Base-by-base conservation (phyloP, 1,140 invertebrate genomes). In the Apis cerana region DNA sequence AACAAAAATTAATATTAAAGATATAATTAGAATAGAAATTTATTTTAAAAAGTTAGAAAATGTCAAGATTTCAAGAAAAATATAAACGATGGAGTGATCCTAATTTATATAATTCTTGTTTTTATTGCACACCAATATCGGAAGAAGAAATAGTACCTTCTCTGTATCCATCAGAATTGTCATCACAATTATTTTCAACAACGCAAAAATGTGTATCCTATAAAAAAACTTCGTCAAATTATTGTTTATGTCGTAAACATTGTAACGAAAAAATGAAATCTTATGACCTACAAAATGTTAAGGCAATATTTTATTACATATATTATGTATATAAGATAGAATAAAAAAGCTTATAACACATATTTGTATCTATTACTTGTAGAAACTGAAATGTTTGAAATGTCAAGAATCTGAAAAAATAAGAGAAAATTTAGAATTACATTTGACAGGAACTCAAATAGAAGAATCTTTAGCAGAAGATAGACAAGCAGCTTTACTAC, bases 381-480 rank as follows among this genome's bases (percentile, higher is more conserved):
- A 78, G 62, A 61, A 23, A 50, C 19, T 52, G 11, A 61, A 65
- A 23, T 33, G 15, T 33, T 27, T 52, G 5, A 64, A 61, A 33
- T 27, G 74, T 17, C 43, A 58, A 54, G 21, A 56, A 70, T 58
- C 64, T 19, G 82, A 76, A 61, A 52, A 78, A 78, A 52, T 83
- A 56, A 48, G 75, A 27, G 84, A 88, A 69, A 88, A 62, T 59
- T 74, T 89, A 62, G 81, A 84, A 43, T 33, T 89, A 17, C 62
- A 83, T 33, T 78, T 90, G 43, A 77, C 84, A 65, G 75, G 58
- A 17, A 89, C 64, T 33, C 80, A 90, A 82, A 84, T 90, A 19
- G 80, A 89, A 50, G 85, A 90, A 50, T 64, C 84, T 68, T 15
- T 86, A 23, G 75, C 76, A 3, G 85, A 83, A 11, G 88, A 90